Conservation (phyloP, 2,888 invertebrate genomes). For the Smittia sp. region DNA sequence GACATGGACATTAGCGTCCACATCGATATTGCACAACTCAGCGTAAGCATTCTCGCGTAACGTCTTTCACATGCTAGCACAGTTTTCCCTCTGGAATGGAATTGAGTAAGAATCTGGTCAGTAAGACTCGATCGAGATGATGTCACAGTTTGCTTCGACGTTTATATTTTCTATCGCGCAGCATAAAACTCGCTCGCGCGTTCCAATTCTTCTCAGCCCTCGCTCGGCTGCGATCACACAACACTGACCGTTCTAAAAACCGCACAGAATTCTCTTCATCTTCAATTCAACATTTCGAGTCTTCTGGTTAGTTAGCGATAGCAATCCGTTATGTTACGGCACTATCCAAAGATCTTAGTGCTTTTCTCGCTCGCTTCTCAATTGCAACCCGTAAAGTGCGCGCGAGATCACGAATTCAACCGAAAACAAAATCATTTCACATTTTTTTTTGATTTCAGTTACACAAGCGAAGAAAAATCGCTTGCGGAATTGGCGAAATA, state of each 20-base stretch:
- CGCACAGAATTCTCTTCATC: conserved; percentile 3
- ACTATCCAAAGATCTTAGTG: background rate
- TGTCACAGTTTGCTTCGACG: background rate
- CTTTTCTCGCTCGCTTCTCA: background rate
- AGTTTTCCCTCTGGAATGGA: background rate
- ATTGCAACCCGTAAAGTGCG: background rate
- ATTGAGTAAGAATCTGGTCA: no score
- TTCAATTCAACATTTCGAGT: background rate
- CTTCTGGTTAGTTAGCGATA: conserved; percentile 22
- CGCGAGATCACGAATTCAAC: conserved; percentile 22
- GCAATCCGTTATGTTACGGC: conserved; percentile 39
- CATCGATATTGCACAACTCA: background rate
- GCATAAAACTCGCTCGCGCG: no score
- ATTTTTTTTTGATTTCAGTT: background rate
- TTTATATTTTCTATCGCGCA: background rate
- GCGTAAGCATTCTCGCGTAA: background rate
- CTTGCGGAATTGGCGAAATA: background rate
- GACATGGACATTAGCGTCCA: background rate
- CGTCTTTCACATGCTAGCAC: background rate
- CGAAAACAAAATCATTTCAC: conserved; percentile 6
- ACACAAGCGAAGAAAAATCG: background rate
- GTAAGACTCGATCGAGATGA: no score
- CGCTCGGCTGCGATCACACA: background rate
- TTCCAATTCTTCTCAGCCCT: no score
- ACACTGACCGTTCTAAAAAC: conserved; percentile 18